Base-by-base conservation (phyloP, 2,113 vertebrate species). In the Hoplias malabaricus region DNA sequence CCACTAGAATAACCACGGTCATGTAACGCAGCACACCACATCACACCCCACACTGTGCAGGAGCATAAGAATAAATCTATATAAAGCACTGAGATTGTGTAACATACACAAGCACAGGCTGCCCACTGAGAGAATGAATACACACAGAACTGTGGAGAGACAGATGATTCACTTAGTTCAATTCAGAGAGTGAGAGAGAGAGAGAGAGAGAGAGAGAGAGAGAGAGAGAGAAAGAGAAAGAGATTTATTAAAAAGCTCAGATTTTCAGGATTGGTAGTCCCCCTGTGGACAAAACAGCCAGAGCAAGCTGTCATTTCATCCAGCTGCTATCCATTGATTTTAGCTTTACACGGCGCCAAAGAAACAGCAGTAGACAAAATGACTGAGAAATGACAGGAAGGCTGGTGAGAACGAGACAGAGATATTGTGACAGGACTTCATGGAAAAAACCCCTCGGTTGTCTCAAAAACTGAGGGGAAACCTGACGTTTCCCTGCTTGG, bases 361-460 rank as follows among this genome's bases (percentile, higher is more conserved):
- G 50, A 33, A 75, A 42, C 31, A 66, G 73, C 50, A 43, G 48
- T 38, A 34, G 21, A 75, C 29, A 11, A 12, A 34, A 42, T 53
- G 56, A 19, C 56, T 31, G 43, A 50, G 14, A 48, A 63, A 57
- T 31, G 34, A 65, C 29, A 54, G 31, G 19, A 53, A 63, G 42
- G 34, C 3, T 29, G 59, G n/a, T 42, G 33, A 71, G 14, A 54
- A 11, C 23, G 48, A 54, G 69, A 23, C 19, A 36, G 48, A 7
- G 48, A 56, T 23, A n/a, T 25, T 33, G 56, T 77, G 73, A 67
- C 69, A 63, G 29, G 29, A n/a, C 50, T 74, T 53, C 70, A 57
- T 23, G 66, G 75, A 82, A 78, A 74, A 82, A 82, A 53, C 57
- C 80, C n/a, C 73, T 62, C 68, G 67, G 36, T 69, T 66, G 53